Conservation (phyloP, 2,113 vertebrate genomes). For the Plestiodon gilberti region DNA sequence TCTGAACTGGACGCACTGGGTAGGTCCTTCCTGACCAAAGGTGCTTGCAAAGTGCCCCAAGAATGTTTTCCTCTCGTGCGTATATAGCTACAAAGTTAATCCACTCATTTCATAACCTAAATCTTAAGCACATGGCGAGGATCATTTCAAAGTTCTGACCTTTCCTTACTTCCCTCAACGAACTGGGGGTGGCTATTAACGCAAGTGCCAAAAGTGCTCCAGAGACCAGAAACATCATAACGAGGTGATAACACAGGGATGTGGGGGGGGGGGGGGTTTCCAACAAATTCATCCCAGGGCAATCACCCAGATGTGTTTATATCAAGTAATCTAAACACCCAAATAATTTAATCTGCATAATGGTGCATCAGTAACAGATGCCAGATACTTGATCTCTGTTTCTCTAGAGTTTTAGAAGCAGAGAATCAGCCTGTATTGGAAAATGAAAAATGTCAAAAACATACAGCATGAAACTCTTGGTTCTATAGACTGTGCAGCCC, state of each 20-base stretch:
- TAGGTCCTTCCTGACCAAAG: background rate
- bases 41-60: background rate
- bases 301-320: constrained; percentile 53
- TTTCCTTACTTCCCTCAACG: constrained; percentile 19
- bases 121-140: constrained; percentile 1
- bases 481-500: background rate
- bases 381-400: constrained; percentile 25
- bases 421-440: constrained; percentile 36
- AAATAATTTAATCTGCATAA: constrained; percentile 60
- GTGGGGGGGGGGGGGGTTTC: constrained; percentile 57
- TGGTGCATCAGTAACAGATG: constrained; percentile 47
- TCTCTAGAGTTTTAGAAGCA: constrained; percentile 30
- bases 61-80: background rate
- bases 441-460: constrained; percentile 3
- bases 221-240: constrained; percentile 57
- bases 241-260: constrained; percentile 59
- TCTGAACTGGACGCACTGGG: background rate
- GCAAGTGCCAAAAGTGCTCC: constrained; percentile 46
- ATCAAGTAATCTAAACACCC: constrained; percentile 64
- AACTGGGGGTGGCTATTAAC: background rate
- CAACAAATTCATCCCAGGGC: constrained; percentile 58
- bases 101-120: background rate
- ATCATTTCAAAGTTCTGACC: constrained; percentile 28
- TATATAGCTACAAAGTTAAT: background rate
- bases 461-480: background rate